A percentile compares a stretch with the other conserved stretches of the same genome.
Evolutionary conservation across 2,113 vertebrate genomes (phyloP).

Genomic region (Aphyosemion australe): DNA sequence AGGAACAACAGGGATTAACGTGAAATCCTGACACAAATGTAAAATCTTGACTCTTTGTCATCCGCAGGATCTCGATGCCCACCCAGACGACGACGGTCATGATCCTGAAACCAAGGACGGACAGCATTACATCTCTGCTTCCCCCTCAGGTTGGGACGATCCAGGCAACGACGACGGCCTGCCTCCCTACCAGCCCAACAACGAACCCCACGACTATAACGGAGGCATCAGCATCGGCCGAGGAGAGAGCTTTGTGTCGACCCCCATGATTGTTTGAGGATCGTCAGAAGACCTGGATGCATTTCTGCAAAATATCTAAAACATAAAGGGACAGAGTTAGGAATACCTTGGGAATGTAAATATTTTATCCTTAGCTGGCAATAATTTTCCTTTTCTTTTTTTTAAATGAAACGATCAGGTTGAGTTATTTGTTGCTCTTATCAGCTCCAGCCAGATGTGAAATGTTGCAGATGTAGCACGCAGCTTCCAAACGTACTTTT

Average conservation of each 20-base stretch:
- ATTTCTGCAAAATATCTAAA: neutral
- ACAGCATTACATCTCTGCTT: slow-evolving; percentile 44
- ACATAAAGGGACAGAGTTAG: neutral
- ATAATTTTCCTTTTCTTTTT: slow-evolving; percentile 2
- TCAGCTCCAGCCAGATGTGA: slow-evolving; percentile 33
- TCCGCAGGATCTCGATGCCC: slow-evolving; percentile 70
- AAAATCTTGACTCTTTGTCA: neutral
- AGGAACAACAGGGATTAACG: too few species aligned
- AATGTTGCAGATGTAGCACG: neutral
- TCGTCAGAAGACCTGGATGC: neutral
- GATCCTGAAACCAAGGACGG: neutral
- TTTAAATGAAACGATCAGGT: neutral
- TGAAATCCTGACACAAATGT: neutral
- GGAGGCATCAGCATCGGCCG: slow-evolving; percentile 42
- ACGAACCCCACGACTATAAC: slow-evolving; percentile 23
- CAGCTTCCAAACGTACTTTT: slow-evolving; percentile 9
- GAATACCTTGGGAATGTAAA: slow-evolving; percentile 31
- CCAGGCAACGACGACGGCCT: slow-evolving; percentile 51
- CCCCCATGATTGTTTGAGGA: slow-evolving; percentile 75
- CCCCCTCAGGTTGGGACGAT: slow-evolving; percentile 67
- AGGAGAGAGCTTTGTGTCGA: slow-evolving; percentile 77
- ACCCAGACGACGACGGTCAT: slow-evolving; percentile 48
- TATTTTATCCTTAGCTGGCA: slow-evolving; percentile 12
- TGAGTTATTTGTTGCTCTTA: slow-evolving; percentile 10
- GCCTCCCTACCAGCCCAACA: slow-evolving; percentile 56